Conservation (phyloP, 2,113 vertebrate species). For the Periophthalmodon schlosseri region DNA sequence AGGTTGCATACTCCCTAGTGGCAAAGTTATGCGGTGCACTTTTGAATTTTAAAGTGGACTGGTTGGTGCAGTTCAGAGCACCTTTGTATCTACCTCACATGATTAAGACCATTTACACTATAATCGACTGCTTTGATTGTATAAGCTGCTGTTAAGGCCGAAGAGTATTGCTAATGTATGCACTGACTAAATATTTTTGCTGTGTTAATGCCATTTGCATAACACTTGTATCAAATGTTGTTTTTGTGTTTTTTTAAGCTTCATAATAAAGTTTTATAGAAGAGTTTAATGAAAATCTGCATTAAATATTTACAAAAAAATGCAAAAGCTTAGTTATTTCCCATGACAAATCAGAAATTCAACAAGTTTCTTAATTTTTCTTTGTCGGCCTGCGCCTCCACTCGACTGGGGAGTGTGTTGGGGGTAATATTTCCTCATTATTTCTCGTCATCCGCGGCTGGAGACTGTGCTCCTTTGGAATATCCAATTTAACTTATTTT, state of each 20-base stretch:
- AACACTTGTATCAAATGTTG: constrained; percentile 49
- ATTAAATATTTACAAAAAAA: constrained; percentile 66
- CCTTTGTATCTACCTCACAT: constrained; percentile 72
- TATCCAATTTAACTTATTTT: constrained; percentile 75
- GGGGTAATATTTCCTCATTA: constrained; percentile 79
- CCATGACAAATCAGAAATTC: constrained; percentile 66
- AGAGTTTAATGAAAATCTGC: constrained; percentile 60
- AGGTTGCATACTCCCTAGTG: background rate
- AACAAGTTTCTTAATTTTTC: constrained; percentile 61
- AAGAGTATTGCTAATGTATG: constrained; percentile 41
- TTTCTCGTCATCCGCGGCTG: constrained; percentile 73
- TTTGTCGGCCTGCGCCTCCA: constrained; percentile 64
- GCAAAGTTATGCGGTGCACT: background rate
- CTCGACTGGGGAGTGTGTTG: constrained; percentile 63
- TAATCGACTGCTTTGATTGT: constrained; percentile 47
- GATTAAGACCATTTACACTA: constrained; percentile 59
- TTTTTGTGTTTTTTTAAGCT: constrained; percentile 57
- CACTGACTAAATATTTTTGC: constrained; percentile 43
- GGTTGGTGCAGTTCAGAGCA: constrained; percentile 44
- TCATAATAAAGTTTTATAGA: constrained; percentile 61
- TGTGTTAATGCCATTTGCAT: constrained; percentile 50
- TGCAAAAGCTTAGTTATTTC: constrained; percentile 60
- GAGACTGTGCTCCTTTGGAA: constrained; percentile 67
- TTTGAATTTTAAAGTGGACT: constrained; percentile 33
- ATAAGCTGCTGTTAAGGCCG: constrained; percentile 48